Base-by-base conservation (phyloP, 2,888 invertebrate species). In the Busseola fusca region DNA sequence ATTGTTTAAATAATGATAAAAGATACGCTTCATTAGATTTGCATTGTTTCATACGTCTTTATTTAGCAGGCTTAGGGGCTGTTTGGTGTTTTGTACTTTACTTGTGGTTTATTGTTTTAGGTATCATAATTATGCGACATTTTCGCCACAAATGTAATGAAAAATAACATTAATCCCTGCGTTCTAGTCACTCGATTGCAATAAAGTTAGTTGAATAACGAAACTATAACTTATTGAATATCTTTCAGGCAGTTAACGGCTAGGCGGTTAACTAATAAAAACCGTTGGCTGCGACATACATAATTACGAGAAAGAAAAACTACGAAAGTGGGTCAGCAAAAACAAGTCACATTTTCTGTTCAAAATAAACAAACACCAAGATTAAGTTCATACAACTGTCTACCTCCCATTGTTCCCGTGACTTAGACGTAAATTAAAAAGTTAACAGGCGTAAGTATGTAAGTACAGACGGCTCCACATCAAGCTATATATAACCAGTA, bases 371-470 rank as follows among this genome's bases (percentile, higher is more conserved):
- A 52, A 42, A 27, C 18, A 6, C 25, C 3, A 9, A 45, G 40
- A 59, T 45, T 76, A 48, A 18, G 10, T 34, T 65, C 56, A 59
- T 21, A 48, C 30, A 45, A 62, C 40, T 12, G n/a, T 30, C n/a
- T 14, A 30, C 42, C 59, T 56, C 18, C 40, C 56, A 52, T 37
- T 64, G 63, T 54, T 30, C 0, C 25, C 14, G 42, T 34, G n/a
- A 45, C 59, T 50, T n/a, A 21, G 57, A 59, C 18, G 48, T 27
- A 64, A 76, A 76, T 80, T 59, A 70, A 66, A 77, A 78, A 70
- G 81, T 76, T 78, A 64, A 59, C 12, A 63, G 14, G 30, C 0
- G 18, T 50, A 69, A n/a, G 48, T 50, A 48, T 7, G 9, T 16
- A 34, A 34, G 7, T 34, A n/a, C n/a, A n/a, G n/a, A n/a, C n/a